A percentile compares a stretch with the other conserved stretches of the same genome.
These are phyloP conservation scores for Euproctis similis DNA, from an alignment of 2,888 invertebrate genomes.

Conservation along the genomic window DNA sequence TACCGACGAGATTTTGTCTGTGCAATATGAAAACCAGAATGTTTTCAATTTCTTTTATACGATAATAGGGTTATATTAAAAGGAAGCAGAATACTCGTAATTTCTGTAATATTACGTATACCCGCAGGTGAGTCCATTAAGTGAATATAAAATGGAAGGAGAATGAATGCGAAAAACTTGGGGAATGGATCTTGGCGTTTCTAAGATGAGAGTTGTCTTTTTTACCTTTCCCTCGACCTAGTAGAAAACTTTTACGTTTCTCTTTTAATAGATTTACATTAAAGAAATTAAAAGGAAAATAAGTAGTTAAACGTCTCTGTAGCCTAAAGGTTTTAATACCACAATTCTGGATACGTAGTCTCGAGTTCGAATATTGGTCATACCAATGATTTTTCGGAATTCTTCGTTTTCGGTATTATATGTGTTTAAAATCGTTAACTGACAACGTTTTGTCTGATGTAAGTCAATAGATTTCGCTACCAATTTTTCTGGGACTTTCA, in stretches of 20 bases:
- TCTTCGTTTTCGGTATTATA: too few relatives aligned
- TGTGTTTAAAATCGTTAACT: too few relatives aligned
- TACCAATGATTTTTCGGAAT: too few relatives aligned
- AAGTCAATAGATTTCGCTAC: too few relatives aligned
- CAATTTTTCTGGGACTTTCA: too few relatives aligned
- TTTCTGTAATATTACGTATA: conserved; percentile 31
- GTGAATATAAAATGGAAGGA: conserved; percentile 50
- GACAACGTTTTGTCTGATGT: too few relatives aligned
- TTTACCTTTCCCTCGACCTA: conserved; percentile 38
- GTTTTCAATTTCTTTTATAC: conserved; percentile 11
- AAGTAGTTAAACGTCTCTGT: conserved; percentile 22
- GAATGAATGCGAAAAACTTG: conserved; percentile 47
- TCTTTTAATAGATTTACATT: conserved; percentile 36
- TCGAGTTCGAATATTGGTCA: too few relatives aligned
- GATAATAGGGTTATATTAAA: conserved; percentile 20
- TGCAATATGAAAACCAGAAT: conserved; percentile 6
- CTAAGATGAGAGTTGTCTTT: conserved; percentile 37
- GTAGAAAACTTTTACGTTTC: conserved; percentile 29
- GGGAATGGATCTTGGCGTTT: conserved; percentile 38
- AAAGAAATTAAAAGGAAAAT: conserved; percentile 26
- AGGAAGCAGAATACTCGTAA: conserved; percentile 23
- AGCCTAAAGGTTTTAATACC: too few relatives aligned
- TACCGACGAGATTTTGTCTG: too few relatives aligned
- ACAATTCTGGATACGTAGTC: too few relatives aligned
- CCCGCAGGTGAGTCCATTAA: conserved; percentile 49